Evolutionary conservation across 2,113 vertebrate species (phyloP), one percentile per base, ranked within the genome.

Genomic region (Hemiprocne comata): DNA sequence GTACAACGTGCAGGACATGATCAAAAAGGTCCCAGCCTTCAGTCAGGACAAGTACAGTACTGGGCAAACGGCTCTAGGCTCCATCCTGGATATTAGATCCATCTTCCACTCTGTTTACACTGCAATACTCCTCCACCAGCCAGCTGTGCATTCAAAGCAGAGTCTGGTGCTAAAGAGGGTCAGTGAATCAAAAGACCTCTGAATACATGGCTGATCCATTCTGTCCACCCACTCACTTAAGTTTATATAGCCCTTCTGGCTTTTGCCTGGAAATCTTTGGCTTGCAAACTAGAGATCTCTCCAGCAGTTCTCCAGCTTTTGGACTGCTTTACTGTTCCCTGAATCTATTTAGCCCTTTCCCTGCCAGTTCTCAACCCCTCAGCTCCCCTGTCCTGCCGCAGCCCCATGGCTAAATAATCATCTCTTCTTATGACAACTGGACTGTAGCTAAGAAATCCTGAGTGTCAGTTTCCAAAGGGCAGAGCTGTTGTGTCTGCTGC

Each of bases 241-340:
- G 50, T 95, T 93, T 70, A 50, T 70, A 61, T 6, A 90, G 76
- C 80, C 84, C 94, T 97, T 87, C 83, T 94, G 94, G 90, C 86
- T 96, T 75, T 75, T 97, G 97, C 95, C 95, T 96, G 97, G 97
- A 97, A 97, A 77, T 94, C 81, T 87, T 96, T 97, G 96, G 96
- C 95, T 92, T 74, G 42, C 80, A 51, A 73, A 54, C 31, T 53
- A 53, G 76, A 90, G 66, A 89, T 89, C 75, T 70, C 73, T 96
- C 90, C 92, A 91, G 87, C 80, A 72, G 55, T 89, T 95, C 84
- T 89, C 94, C 94, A 94, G 88, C 44, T 78, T 94, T 92, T 96
- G 95, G 93, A 93, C 85, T 51, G 48, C 34, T 75, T 74, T 61
- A 2, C 75, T 38, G 74, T 48, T 89, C 71, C 57, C 73, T 94